Base-by-base conservation (phyloP, 2,888 invertebrate species). In the Phragmatobia fuliginosa region DNA sequence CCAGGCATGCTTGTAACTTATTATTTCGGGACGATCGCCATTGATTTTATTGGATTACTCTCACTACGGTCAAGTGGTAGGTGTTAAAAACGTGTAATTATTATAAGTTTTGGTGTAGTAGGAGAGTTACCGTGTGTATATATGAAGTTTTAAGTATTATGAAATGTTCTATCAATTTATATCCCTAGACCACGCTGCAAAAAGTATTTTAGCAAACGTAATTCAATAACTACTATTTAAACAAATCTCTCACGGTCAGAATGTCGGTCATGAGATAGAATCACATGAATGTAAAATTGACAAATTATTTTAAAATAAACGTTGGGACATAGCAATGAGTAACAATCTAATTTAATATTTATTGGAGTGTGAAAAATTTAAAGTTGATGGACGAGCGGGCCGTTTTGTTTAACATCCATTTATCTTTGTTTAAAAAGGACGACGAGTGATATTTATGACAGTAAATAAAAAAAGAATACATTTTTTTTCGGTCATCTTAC, bases 261-360 rank as follows among this genome's bases (percentile, higher is more conserved):
- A 3, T n/a, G n/a, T n/a, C 10, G 11, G 10, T 52, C 11, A 10
- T 52, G 11, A 52, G 25, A n/a, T 52, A 52, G 10, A 52, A 52
- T 25, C 25, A 25, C 25, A 25, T 25, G 49, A n/a, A 49, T 3
- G 49, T 49, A 8, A 10, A 52, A 52, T 25, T 52, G 25, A 25
- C 25, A 52, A 25, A n/a, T 14, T 25, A 14, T 52, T 52, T 52
- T 0, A 4, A 25, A 52, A 52, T 25, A 28, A 28, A 52, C 5
- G 3, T 3, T 4, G 52, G 14, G 11, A 25, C 31, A 0, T 6
- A 36, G n/a, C 28, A 62, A 45, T 45, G 11, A 62, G 28, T n/a
- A 41, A 28, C 41, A 62, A 31, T 2, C n/a, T 60, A 41, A 28
- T 62, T 41, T 62, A 41, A 31, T 45, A 62, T 62, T 62, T 31